phyloP scores from a whole-genome alignment of 2,113 vertebrate genomes.

The Pseudorhombus dupliciocellatus region DNA sequence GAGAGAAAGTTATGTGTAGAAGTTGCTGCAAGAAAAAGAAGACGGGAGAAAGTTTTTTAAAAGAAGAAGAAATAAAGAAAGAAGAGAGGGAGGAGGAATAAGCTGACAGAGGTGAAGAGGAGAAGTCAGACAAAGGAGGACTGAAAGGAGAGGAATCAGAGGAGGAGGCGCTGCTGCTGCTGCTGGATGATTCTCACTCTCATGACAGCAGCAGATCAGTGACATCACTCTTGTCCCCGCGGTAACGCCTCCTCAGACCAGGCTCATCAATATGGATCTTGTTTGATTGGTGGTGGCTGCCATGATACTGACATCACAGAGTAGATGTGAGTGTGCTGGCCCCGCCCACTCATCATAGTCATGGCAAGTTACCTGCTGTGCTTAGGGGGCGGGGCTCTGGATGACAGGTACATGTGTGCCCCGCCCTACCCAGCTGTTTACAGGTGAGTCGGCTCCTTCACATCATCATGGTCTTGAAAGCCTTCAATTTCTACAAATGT shows the following conservation, averaged over 20 bases:
- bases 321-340: constrained; percentile 33
- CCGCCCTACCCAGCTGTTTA: constrained; percentile 75
- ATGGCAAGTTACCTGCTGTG: constrained; percentile 81
- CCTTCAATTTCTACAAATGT: too few species aligned
- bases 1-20: constrained; percentile 26
- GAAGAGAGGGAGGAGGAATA: neutral
- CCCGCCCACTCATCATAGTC: neutral
- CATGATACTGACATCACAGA: constrained; percentile 17
- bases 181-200: neutral
- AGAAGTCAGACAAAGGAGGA: neutral
- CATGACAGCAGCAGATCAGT: constrained; percentile 32
- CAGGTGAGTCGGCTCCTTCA: constrained; percentile 69
- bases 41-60: neutral
- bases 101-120: neutral
- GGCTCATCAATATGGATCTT: constrained; percentile 8
- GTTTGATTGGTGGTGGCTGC: constrained; percentile 21
- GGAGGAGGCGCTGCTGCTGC: constrained; percentile 5
- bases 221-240: neutral
- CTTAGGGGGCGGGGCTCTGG: constrained; percentile 78
- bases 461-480: too few species aligned
- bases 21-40: constrained; percentile 18
- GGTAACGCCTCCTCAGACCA: neutral
- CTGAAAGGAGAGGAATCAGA: neutral
- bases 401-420: constrained; percentile 75
- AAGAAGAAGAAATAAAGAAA: neutral